A percentile compares a stretch with the other conserved stretches of the same genome.
Conservation (phyloP, 1,140 invertebrate genomes). For the Drosophila orena region DNA sequence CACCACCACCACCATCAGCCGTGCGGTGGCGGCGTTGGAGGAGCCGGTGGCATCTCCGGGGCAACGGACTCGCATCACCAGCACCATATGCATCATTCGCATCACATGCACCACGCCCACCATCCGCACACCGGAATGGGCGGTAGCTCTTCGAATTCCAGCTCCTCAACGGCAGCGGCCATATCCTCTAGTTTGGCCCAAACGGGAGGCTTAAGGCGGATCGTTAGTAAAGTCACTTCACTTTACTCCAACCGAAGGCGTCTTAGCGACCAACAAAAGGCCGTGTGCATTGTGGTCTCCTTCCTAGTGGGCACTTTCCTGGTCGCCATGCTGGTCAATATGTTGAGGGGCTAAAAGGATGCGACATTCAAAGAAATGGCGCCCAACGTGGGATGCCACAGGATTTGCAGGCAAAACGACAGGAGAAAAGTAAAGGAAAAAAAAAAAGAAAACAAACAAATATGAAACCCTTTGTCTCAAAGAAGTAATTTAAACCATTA, state of each 20-base stretch:
- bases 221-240: constrained; percentile 59
- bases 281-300: constrained; percentile 79
- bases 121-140: constrained; percentile 46
- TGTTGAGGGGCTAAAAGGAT: constrained; percentile 57
- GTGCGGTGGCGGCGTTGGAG: constrained; percentile 26
- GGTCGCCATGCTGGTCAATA: constrained; percentile 79
- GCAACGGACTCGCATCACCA: constrained; percentile 61
- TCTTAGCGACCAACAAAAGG: constrained; percentile 80
- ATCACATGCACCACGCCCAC: constrained; percentile 72
- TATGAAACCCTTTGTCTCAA: constrained; percentile 67
- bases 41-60: constrained; percentile 3
- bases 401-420: constrained; percentile 9
- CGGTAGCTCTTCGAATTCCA: constrained; percentile 13
- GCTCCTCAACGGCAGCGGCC: constrained; percentile 25
- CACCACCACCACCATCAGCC: constrained; percentile 76
- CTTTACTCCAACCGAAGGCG: constrained; percentile 78
- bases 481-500: constrained; percentile 71
- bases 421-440: background rate
- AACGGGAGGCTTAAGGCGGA: constrained; percentile 52
- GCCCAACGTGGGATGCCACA: background rate
- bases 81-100: constrained; percentile 71
- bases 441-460: constrained; percentile 1
- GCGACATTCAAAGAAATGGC: background rate
- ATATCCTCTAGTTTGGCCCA: constrained; percentile 39
- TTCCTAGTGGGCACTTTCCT: constrained; percentile 80